phyloP scores from a whole-genome alignment of 2,888 invertebrate genomes.

The Hyles lineata region DNA sequence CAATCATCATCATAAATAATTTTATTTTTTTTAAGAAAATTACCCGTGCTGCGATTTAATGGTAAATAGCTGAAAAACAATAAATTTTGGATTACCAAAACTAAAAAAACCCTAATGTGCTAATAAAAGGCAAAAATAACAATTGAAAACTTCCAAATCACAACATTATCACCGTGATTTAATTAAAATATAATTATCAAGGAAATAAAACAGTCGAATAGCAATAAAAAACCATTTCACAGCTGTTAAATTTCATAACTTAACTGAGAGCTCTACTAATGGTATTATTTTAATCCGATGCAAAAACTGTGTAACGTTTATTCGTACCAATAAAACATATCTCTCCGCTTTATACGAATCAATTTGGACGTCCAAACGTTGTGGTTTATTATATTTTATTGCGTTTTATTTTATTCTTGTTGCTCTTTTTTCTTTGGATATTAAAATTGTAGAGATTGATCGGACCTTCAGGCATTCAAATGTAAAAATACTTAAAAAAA shows the following conservation, averaged over 20 bases:
- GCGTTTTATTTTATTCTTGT: not conserved
- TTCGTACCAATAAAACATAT: conserved; percentile 26
- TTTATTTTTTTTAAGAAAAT: too few relatives aligned
- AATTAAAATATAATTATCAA: not conserved
- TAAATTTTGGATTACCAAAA: too few relatives aligned
- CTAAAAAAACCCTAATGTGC: too few relatives aligned
- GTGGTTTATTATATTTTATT: not conserved
- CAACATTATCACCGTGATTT: not conserved
- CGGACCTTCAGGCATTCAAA: not conserved
- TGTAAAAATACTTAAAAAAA: too few relatives aligned
- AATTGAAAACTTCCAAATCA: not conserved
- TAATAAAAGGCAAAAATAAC: not conserved
- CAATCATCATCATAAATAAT: too few relatives aligned
- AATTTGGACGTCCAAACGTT: not conserved
- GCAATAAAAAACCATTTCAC: conserved; percentile 18
- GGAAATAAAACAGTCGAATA: not conserved
- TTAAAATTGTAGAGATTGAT: not conserved
- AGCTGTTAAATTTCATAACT: conserved; percentile 16
- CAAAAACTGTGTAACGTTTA: conserved; percentile 25
- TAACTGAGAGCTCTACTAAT: not conserved
- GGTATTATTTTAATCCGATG: conserved; percentile 14
- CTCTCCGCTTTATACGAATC: conserved; percentile 10
- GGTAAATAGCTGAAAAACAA: too few relatives aligned
- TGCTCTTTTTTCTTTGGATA: not conserved
- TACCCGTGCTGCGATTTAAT: too few relatives aligned